These are phyloP conservation scores for Luscinia luscinia DNA, from an alignment of 2,797 vertebrate genomes.

Conservation along the genomic window DNA sequence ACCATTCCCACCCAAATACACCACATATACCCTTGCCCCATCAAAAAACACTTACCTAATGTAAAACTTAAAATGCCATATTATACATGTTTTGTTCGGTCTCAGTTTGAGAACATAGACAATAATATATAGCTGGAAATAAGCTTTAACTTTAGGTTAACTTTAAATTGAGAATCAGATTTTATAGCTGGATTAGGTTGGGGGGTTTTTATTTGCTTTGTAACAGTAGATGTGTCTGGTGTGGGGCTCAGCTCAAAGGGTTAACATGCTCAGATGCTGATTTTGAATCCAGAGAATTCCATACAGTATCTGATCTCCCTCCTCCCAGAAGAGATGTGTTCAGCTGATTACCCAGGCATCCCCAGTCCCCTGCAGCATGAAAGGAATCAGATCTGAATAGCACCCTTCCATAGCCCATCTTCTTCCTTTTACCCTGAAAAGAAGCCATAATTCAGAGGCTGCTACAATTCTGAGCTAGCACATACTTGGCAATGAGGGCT, in stretches of 20 bases:
- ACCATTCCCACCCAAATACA: background rate
- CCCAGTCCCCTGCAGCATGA: background rate
- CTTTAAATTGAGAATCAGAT: background rate
- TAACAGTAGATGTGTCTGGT: background rate
- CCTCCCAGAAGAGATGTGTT: background rate
- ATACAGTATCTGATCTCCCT: background rate
- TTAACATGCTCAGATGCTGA: background rate
- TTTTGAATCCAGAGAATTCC: background rate
- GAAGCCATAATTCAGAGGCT: background rate
- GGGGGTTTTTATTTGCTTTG: background rate
- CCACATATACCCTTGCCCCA: fast-evolving
- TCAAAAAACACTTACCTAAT: background rate
- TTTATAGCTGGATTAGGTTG: background rate
- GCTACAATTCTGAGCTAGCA: background rate
- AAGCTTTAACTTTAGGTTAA: background rate
- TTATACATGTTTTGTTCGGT: background rate
- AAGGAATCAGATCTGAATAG: background rate
- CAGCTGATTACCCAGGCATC: background rate
- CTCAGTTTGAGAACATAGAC: background rate
- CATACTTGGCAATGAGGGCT: background rate
- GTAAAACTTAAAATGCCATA: background rate
- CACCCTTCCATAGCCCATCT: background rate
- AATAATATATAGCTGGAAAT: background rate
- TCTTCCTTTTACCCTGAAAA: background rate
- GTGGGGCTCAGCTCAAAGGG: background rate